A percentile compares a stretch with the other conserved stretches of the same genome.
Evolutionary conservation across 2,113 vertebrate genomes (phyloP).

Genomic region (Bos javanicus): DNA sequence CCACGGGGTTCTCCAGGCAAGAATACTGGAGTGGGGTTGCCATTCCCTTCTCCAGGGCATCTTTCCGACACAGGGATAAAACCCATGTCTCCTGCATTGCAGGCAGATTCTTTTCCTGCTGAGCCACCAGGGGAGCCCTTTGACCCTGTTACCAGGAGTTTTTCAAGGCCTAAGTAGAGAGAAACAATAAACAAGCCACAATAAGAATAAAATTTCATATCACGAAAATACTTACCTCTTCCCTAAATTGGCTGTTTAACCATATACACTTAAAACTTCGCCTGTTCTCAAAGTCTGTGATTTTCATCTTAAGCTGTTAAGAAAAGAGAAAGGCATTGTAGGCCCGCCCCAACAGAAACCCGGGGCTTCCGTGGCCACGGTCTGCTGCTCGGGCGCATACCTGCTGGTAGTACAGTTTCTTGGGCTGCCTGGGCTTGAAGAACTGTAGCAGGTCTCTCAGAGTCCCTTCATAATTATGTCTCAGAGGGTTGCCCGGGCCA

Average conservation of each 20-base stretch:
- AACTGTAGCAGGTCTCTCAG: conserved; percentile 98
- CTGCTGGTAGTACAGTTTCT: conserved; percentile 99
- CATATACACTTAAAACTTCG: conserved; percentile 99
- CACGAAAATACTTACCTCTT: conserved; percentile 89
- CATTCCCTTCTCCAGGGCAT: not conserved
- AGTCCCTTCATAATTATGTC: conserved; percentile 99
- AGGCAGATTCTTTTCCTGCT: not conserved
- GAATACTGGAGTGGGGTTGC: not conserved
- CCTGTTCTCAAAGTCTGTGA: conserved; percentile 99
- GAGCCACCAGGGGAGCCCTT: not conserved
- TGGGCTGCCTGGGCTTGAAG: conserved; percentile 99
- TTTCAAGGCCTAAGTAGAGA: not conserved
- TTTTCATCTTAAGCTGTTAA: conserved; percentile 98
- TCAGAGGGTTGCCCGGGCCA: conserved; percentile 99
- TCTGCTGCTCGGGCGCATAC: conserved; percentile 76
- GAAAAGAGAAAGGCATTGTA: conserved; percentile 56
- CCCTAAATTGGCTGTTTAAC: conserved; percentile 99
- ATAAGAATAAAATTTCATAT: not conserved
- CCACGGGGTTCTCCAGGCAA: not conserved
- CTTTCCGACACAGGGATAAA: not conserved
- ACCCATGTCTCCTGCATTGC: not conserved
- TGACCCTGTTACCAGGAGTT: not conserved
- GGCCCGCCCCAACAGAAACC: not conserved
- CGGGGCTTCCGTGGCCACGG: not conserved
- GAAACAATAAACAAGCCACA: not conserved